Conservation (phyloP, 2,888 invertebrate species). For the Pterostichus madidus region DNA sequence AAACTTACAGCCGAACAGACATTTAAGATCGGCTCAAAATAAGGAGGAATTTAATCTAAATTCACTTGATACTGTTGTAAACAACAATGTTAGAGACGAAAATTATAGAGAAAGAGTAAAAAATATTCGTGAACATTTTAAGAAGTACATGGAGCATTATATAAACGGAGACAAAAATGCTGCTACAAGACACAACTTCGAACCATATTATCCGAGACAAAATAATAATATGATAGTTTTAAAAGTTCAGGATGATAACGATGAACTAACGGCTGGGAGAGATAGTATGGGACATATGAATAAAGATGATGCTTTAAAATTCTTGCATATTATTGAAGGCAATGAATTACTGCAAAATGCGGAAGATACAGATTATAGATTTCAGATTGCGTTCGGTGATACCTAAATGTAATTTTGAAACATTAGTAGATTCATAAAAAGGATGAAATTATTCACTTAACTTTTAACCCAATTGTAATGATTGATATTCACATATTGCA, state of each 20-base stretch:
- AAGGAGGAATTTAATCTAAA: conserved; percentile 31
- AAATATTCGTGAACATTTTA: conserved; percentile 31
- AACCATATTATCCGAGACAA: neutral
- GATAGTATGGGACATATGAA: neutral
- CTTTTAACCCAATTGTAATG: no score
- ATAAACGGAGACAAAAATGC: neutral
- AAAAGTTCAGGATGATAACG: conserved; percentile 15
- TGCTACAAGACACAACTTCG: conserved; percentile 20
- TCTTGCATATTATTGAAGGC: conserved; percentile 33
- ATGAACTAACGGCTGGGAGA: neutral
- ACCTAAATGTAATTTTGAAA: conserved; percentile 3
- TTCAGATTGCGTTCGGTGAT: conserved; percentile 16
- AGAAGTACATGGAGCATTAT: conserved; percentile 23
- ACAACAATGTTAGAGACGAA: neutral
- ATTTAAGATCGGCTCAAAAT: conserved; percentile 13
- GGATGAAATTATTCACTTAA: no score
- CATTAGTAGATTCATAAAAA: neutral
- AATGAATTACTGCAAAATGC: conserved; percentile 12
- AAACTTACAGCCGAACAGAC: neutral
- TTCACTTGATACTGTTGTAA: neutral
- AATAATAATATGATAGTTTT: neutral
- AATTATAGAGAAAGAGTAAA: conserved; percentile 8
- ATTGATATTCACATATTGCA: no score
- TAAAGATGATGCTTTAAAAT: conserved; percentile 15
- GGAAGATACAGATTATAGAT: conserved; percentile 23